Percentiles rank a stretch among this genome's conserved stretches.
Evolutionary conservation across 2,113 vertebrate genomes (phyloP).

Genomic region (Dissostichus mawsoni): DNA sequence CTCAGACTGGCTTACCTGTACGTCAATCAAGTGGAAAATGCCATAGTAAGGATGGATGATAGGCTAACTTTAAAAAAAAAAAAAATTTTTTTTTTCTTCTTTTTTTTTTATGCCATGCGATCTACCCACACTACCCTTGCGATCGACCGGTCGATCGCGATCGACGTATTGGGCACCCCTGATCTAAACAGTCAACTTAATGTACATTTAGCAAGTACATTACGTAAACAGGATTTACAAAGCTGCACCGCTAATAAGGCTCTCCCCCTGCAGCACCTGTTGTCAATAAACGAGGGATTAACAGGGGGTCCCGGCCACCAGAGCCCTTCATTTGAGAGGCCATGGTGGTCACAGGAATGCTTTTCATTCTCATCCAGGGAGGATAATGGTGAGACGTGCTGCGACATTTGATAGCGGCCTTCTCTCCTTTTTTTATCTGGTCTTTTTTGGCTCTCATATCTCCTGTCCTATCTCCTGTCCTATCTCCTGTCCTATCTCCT

Average conservation of each 20-base stretch:
- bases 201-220: not conserved
- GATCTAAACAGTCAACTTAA: no score
- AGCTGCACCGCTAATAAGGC: not conserved
- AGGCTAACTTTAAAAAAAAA: no score
- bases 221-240: not conserved
- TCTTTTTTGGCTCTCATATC: not conserved
- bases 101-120: no score
- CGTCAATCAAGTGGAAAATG: no score
- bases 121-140: no score
- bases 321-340: conserved; percentile 7
- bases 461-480: not conserved
- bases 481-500: not conserved
- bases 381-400: not conserved
- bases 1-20: no score
- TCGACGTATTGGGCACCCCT: no score
- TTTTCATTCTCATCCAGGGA: conserved; percentile 29
- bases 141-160: no score
- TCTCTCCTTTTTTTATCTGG: not conserved
- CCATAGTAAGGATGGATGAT: no score
- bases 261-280: conserved; percentile 30
- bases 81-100: no score
- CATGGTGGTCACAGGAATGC: conserved; percentile 12
- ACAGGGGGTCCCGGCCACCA: conserved; percentile 15
- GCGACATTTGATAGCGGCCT: conserved; percentile 19
- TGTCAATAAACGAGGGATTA: conserved; percentile 37